Conservation (phyloP, 1,140 invertebrate genomes). For the Bombus turneri region DNA sequence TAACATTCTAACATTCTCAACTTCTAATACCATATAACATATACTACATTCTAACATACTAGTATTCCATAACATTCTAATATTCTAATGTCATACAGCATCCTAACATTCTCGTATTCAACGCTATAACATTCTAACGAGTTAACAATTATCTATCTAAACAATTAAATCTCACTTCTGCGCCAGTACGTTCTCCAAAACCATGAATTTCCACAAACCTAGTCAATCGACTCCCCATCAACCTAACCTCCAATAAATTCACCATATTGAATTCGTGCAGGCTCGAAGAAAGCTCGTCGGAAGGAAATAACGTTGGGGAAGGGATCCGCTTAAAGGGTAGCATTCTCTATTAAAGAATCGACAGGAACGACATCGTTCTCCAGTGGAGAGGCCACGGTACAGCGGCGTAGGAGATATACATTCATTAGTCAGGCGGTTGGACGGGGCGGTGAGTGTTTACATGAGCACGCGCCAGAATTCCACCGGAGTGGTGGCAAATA, state of each 20-base stretch:
- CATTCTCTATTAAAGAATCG: slow-evolving; percentile 21
- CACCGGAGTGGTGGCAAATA: slow-evolving; percentile 39
- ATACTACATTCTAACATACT: too few species aligned
- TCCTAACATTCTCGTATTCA: too few species aligned
- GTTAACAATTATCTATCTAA: too few species aligned
- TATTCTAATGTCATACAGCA: too few species aligned
- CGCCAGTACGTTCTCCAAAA: background rate
- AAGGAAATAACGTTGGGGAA: too few species aligned
- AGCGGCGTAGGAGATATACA: slow-evolving; percentile 10
- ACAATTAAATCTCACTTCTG: too few species aligned
- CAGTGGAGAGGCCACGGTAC: slow-evolving; percentile 55
- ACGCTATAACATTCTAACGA: too few species aligned
- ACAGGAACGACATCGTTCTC: slow-evolving; percentile 24
- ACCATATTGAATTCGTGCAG: background rate
- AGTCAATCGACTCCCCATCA: background rate
- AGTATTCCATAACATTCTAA: too few species aligned
- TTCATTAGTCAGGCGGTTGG: slow-evolving; percentile 22
- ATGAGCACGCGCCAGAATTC: slow-evolving; percentile 52
- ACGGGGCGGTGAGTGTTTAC: slow-evolving; percentile 53
- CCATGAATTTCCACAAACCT: background rate
- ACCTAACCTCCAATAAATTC: background rate
- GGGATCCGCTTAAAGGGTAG: background rate
- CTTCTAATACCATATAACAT: too few species aligned
- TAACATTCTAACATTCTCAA: too few species aligned
- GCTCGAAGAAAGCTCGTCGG: background rate